Evolutionary conservation across 2,113 vertebrate genomes (phyloP).

Genomic region (Speoplatyrhinus poulsoni): DNA sequence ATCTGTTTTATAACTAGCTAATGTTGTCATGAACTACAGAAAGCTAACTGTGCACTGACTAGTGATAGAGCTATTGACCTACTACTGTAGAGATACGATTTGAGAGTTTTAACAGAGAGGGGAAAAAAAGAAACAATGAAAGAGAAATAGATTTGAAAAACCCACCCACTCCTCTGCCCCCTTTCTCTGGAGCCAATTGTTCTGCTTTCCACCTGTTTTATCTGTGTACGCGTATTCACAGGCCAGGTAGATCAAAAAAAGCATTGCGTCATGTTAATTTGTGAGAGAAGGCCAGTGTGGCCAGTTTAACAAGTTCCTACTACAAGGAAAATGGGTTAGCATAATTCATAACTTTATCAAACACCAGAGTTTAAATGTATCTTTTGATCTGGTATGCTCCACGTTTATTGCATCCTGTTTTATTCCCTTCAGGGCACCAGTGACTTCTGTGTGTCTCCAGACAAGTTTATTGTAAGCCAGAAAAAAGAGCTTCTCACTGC

Average conservation of each 20-base stretch:
- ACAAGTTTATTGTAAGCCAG: constrained; percentile 89
- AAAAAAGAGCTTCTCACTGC: constrained; percentile 79
- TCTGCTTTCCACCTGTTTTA: no score
- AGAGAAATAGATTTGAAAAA: no score
- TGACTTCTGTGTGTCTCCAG: constrained; percentile 92
- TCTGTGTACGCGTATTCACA: no score
- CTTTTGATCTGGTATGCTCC: not conserved
- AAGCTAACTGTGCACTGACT: not conserved
- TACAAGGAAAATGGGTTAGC: not conserved
- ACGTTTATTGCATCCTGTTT: constrained; percentile 21
- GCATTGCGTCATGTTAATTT: constrained; percentile 10
- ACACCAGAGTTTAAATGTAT: not conserved
- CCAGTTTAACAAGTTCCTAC: constrained; percentile 6
- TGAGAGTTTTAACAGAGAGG: no score
- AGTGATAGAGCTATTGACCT: no score
- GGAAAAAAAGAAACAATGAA: no score
- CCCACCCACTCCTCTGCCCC: no score
- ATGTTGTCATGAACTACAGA: not conserved
- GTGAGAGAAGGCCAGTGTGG: constrained; percentile 15
- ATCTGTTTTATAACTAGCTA: no score
- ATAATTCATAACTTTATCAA: not conserved
- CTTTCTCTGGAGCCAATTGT: not conserved
- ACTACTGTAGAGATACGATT: no score
- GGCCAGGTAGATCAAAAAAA: not conserved
- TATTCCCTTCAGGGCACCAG: constrained; percentile 84